Base-by-base conservation (phyloP, 2,888 invertebrate genomes). In the Rhopalosiphum nymphaeae region DNA sequence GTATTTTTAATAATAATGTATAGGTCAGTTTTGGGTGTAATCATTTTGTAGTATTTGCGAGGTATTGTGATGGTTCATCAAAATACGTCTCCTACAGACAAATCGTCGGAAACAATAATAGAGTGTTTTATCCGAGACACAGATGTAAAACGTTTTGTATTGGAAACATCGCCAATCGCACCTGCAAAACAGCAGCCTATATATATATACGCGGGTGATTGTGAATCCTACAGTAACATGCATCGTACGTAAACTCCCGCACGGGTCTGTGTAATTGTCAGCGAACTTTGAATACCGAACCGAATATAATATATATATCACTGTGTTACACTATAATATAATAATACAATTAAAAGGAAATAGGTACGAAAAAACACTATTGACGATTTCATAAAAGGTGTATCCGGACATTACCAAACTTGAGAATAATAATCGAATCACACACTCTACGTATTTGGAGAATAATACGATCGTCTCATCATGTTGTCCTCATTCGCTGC, bases 381-480 rank as follows among this genome's bases (percentile, higher is more conserved):
- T 36, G 36, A 78, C 36, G 78, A 21, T 78, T 78, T 36, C 78
- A 78, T 78, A 78, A 78, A 78, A 78, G 78, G 78, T 78, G 36
- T 36, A 36, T 78, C 36, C 36, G 36, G 78, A 78, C 78, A 78
- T 78, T 78, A 78, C 78, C 36, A 78, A 78, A 78, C 21, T 78
- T 78, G 78, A 78, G 78, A 78, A 78, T 78, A 78, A 78, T 78
- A 78, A 78, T 78, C 78, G 78, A 78, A 78, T 78, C 78, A 4
- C 67, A 16, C 67, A 67, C n/a, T 78, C 21, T 36, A 78, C 36
- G 42, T 36, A 78, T 36, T 78, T 36, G 21, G 10, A 78, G 78
- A 36, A 78, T 78, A 78, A 78, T 78, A 42, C 21, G 36, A 78
- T 78, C 36, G 36, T 21, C 36, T 78, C 78, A 7, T 21, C 78